Conservation (phyloP, 2,113 vertebrate genomes). For the Corythornis madagascariensis region DNA sequence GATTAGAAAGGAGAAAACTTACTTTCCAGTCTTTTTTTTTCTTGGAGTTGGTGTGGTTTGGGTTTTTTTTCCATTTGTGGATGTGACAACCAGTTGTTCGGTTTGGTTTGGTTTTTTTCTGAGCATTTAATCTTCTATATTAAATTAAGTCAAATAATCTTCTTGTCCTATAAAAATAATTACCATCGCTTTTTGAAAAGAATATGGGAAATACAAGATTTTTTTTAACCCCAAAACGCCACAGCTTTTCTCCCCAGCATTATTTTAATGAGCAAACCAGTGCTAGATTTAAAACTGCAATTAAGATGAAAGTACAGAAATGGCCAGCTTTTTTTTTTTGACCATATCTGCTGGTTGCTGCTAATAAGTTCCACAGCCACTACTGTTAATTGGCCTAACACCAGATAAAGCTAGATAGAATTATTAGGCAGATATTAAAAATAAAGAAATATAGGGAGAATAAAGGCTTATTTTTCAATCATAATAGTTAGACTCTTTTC, state of each 20-base stretch:
- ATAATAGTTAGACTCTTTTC: background rate
- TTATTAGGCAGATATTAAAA: background rate
- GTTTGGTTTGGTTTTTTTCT: background rate
- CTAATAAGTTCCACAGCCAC: background rate
- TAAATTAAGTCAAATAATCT: conserved; percentile 65
- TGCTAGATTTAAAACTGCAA: conserved; percentile 59
- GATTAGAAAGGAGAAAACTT: background rate
- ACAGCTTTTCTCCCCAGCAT: conserved; percentile 41
- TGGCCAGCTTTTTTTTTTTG: conserved; percentile 59
- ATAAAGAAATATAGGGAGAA: background rate
- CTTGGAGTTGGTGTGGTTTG: background rate
- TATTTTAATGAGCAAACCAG: conserved; percentile 66
- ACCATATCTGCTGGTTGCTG: conserved; percentile 9
- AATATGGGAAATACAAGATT: conserved; percentile 28
- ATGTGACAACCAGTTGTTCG: background rate
- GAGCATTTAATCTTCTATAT: conserved; percentile 8
- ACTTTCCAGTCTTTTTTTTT: background rate
- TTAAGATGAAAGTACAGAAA: conserved; percentile 26
- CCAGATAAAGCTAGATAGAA: conserved; percentile 12
- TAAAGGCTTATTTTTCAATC: background rate
- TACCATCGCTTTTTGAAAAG: conserved; percentile 47
- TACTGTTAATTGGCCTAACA: conserved; percentile 33
- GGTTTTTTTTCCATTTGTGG: background rate
- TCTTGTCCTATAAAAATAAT: conserved; percentile 62
- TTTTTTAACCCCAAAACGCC: background rate